These are phyloP conservation scores for Drosophila ironensis DNA, from an alignment of 1,140 invertebrate species.

Conservation along the genomic window DNA sequence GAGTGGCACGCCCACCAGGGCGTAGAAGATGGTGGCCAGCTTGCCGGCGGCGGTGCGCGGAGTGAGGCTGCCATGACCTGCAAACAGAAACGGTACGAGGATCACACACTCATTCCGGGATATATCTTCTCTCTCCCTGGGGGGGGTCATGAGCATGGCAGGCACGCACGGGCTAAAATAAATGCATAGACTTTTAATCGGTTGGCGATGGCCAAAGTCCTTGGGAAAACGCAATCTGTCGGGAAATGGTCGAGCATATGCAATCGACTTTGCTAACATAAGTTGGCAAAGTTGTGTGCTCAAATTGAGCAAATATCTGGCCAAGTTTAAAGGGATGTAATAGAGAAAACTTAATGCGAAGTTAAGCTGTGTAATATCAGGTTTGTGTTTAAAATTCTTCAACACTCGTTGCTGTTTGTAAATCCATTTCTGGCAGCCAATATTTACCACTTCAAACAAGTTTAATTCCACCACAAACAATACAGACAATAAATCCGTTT, in stretches of 20 bases:
- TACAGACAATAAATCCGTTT: slow-evolving; percentile 23
- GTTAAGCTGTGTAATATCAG: too few relatives aligned
- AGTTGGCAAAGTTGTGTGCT: too few relatives aligned
- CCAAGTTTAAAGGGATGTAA: too few relatives aligned
- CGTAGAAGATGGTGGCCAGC: slow-evolving; percentile 93
- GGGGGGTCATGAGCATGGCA: slow-evolving; percentile 1
- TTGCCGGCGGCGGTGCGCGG: slow-evolving; percentile 90
- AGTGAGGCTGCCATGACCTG: slow-evolving; percentile 91
- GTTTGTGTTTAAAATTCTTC: too few relatives aligned
- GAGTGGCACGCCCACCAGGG: slow-evolving; percentile 91
- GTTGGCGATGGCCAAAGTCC: background rate
- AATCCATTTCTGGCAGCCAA: background rate
- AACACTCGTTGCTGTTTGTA: background rate
- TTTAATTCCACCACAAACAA: background rate
- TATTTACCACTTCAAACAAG: slow-evolving; percentile 2
- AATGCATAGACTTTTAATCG: slow-evolving; percentile 29
- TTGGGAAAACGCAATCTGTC: background rate
- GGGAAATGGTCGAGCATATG: background rate
- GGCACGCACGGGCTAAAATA: slow-evolving; percentile 22
- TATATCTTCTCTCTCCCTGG: slow-evolving; percentile 11
- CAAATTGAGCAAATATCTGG: too few relatives aligned
- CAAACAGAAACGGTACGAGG: background rate
- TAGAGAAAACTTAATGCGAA: too few relatives aligned
- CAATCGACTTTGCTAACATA: too few relatives aligned
- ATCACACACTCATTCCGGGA: background rate